Evolutionary conservation across 2,888 invertebrate species (phyloP).

Genomic region (Mallateleia sp.): DNA sequence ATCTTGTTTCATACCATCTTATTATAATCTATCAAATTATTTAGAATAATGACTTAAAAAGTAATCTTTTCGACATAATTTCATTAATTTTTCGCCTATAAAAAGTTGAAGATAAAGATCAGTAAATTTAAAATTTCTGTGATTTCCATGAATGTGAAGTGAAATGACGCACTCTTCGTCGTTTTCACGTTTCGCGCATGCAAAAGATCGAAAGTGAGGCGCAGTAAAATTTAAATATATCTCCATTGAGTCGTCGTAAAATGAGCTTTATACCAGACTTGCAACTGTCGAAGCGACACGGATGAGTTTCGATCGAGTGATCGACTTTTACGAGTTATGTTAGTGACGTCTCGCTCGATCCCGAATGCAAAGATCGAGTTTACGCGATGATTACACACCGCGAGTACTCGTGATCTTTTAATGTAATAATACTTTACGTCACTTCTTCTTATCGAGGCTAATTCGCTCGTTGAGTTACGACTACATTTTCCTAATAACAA

Average conservation of each 20-base stretch:
- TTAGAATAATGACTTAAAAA: too few relatives aligned
- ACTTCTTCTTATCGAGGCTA: slow-evolving; percentile 25
- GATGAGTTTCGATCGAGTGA: slow-evolving; percentile 66
- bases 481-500: slow-evolving; percentile 14
- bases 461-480: slow-evolving; percentile 8
- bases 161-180: slow-evolving; percentile 25
- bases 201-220: slow-evolving; percentile 74
- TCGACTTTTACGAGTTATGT: slow-evolving; percentile 55
- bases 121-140: slow-evolving; percentile 33
- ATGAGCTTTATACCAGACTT: slow-evolving; percentile 81
- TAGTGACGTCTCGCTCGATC: slow-evolving; percentile 40
- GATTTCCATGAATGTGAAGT: slow-evolving; percentile 39
- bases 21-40: too few relatives aligned
- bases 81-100: neutral
- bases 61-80: too few relatives aligned
- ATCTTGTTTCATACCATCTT: too few relatives aligned
- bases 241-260: slow-evolving; percentile 81
- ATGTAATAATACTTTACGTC: slow-evolving; percentile 11
- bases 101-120: slow-evolving; percentile 40
- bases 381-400: neutral
- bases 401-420: neutral
- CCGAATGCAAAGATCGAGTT: slow-evolving; percentile 34
- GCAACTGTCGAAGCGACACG: slow-evolving; percentile 77
- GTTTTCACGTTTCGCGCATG: slow-evolving; percentile 49
- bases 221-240: slow-evolving; percentile 83